Base-by-base conservation (phyloP, 2,888 invertebrate genomes). In the Heteropelma amictum region DNA sequence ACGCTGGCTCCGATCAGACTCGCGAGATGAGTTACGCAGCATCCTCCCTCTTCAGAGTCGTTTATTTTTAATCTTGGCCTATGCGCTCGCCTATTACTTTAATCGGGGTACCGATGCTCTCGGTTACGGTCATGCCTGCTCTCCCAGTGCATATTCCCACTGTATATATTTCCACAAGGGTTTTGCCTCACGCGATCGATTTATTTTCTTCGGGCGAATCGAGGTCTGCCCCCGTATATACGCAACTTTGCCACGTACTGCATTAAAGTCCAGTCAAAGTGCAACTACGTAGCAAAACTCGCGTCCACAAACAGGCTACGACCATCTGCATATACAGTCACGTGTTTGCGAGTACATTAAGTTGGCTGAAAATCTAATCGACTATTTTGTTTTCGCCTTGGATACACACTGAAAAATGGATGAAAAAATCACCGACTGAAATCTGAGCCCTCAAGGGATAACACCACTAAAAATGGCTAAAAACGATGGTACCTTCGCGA, bases 41-140 rank as follows among this genome's bases (percentile, higher is more conserved):
- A n/a, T 33, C 54, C 47, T 42, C 42, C 49, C 65, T 21, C 58
- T 21, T 26, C 40, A 7, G 47, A 40, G 49, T 51, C n/a, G n/a
- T n/a, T n/a, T 75, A 75, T 71, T 67, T 75, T 75, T 75, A 75
- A 49, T 74, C 67, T 70, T 67, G 65, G 56, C 70, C 33, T 40
- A 47, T 61, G 65, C 28, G n/a, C n/a, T n/a, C n/a, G n/a, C 63
- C 33, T 54, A 28, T 40, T 54, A 58, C 54, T 49, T 54, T 40
- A 45, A 54, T 49, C 74, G 47, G 70, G 74, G 70, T 53, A 47
- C 65, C 23, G 47, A 17, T 33, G 49, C 54, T 49, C 56, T 28
- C 35, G 49, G 75, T 67, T 75, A 70, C 71, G 75, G 61, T 42
- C 75, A 61, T 70, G 74, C 49, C n/a, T n/a, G 17, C 35, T 56